These are phyloP conservation scores for Sclerurus mexicanus DNA, from an alignment of 2,113 vertebrate species.

Conservation along the genomic window DNA sequence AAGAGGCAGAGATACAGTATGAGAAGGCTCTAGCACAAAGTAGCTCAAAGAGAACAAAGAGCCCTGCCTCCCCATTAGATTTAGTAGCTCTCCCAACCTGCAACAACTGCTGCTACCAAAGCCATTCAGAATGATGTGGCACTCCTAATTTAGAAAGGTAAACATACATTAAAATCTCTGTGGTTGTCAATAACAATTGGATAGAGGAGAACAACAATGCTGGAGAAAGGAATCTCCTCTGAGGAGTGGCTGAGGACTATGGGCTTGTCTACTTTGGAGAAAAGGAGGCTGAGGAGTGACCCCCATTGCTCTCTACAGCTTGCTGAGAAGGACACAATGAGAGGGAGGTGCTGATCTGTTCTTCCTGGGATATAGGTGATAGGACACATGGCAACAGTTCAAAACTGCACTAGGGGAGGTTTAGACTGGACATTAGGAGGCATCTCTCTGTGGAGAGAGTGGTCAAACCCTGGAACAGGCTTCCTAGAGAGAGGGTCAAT, in stretches of 20 bases:
- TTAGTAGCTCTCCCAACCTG: not conserved
- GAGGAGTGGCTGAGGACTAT: not conserved
- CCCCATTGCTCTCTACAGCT: not conserved
- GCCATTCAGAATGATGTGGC: not conserved
- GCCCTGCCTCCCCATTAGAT: not conserved
- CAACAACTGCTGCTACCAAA: not conserved
- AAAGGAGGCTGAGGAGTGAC: not conserved
- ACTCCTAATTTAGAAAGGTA: not conserved
- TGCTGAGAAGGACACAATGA: not conserved
- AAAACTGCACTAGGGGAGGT: not conserved
- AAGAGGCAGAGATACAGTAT: not conserved
- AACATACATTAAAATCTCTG: not conserved
- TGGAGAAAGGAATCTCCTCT: not conserved
- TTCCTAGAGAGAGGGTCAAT: not conserved
- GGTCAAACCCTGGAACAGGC: not conserved
- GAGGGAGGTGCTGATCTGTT: not conserved
- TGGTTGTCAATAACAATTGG: not conserved
- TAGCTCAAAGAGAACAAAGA: not conserved
- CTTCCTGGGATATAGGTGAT: not conserved
- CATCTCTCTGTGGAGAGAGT: not conserved
- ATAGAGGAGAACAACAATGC: not conserved
- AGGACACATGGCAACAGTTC: rapidly evolving
- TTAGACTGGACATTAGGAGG: not conserved
- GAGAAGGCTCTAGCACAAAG: not conserved
- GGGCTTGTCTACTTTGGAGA: not conserved